These are phyloP conservation scores for Oophaga pumilio DNA, from an alignment of 2,113 vertebrate genomes.

Conservation along the genomic window DNA sequence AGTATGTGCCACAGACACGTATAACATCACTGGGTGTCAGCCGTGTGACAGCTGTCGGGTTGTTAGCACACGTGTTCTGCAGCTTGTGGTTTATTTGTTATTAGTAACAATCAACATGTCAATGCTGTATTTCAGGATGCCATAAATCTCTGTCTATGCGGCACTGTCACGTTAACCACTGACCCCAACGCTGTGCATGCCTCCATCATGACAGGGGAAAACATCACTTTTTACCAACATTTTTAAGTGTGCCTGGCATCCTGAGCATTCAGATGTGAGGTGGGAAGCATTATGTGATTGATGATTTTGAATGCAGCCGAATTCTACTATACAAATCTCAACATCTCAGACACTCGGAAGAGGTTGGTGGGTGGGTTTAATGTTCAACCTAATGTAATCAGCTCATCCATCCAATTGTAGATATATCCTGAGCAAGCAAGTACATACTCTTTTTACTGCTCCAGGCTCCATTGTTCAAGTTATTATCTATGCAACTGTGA, in stretches of 20 bases:
- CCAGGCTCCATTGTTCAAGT: too few species aligned
- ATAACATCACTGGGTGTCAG: neutral
- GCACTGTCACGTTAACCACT: slow-evolving; percentile 13
- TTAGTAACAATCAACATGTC: slow-evolving; percentile 29
- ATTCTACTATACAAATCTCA: neutral
- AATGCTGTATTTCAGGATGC: slow-evolving; percentile 25
- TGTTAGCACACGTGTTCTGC: slow-evolving; percentile 13
- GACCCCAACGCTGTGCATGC: neutral
- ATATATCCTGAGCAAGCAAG: too few species aligned
- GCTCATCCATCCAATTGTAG: too few species aligned
- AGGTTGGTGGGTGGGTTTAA: neutral
- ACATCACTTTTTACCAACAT: neutral
- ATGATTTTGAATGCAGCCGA: neutral
- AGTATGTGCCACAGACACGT: neutral
- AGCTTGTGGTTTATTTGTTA: slow-evolving; percentile 31
- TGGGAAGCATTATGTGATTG: neutral
- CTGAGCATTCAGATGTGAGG: neutral
- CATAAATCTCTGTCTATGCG: slow-evolving; percentile 7
- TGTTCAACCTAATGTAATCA: neutral
- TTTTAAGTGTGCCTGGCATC: neutral
- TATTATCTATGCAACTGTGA: too few species aligned
- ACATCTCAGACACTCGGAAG: neutral
- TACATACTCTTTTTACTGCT: too few species aligned
- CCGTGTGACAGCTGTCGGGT: slow-evolving; percentile 19
- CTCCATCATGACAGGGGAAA: neutral